Percentiles rank a stretch among this genome's conserved stretches.
Conservation (phyloP, 2,888 invertebrate species). For the Volucella inanis region DNA sequence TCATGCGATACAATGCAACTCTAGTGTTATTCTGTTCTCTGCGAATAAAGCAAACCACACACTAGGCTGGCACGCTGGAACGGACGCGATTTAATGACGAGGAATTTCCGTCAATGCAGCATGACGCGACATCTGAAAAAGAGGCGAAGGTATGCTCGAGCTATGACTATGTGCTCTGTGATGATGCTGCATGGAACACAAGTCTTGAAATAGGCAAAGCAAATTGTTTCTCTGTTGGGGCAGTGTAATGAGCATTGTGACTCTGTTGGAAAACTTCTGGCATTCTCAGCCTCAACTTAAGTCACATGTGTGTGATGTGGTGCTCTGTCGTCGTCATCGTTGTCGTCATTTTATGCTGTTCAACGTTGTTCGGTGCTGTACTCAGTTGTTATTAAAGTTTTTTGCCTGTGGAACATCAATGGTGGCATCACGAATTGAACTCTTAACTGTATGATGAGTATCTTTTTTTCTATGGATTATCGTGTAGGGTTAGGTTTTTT, state of each 20-base stretch:
- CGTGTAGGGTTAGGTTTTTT: slow-evolving; percentile 48
- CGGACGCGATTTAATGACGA: slow-evolving; percentile 73
- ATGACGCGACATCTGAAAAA: slow-evolving; percentile 63
- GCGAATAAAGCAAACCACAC: slow-evolving; percentile 39
- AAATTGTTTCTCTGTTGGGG: slow-evolving; percentile 49
- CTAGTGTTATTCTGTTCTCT: slow-evolving; percentile 53
- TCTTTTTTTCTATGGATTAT: slow-evolving; percentile 54
- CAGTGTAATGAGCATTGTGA: slow-evolving; percentile 50
- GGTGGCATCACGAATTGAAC: slow-evolving; percentile 81
- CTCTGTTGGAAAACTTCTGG: slow-evolving; percentile 26
- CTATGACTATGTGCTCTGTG: slow-evolving; percentile 14
- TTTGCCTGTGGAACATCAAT: slow-evolving; percentile 53
- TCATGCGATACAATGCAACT: slow-evolving; percentile 57
- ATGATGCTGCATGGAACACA: slow-evolving; percentile 46
- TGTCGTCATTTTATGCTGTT: background rate
- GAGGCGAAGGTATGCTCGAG: slow-evolving; percentile 28
- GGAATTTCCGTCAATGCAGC: slow-evolving; percentile 72
- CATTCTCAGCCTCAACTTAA: slow-evolving; percentile 30
- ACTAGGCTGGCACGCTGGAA: slow-evolving; percentile 42
- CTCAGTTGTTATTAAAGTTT: background rate
- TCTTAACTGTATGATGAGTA: slow-evolving; percentile 78
- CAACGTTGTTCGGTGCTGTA: background rate
- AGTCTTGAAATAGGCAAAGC: slow-evolving; percentile 65
- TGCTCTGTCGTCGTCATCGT: slow-evolving; percentile 44
- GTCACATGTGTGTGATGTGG: slow-evolving; percentile 38